phyloP scores from a whole-genome alignment of 2,888 invertebrate genomes.

The Acronicta leporina region DNA sequence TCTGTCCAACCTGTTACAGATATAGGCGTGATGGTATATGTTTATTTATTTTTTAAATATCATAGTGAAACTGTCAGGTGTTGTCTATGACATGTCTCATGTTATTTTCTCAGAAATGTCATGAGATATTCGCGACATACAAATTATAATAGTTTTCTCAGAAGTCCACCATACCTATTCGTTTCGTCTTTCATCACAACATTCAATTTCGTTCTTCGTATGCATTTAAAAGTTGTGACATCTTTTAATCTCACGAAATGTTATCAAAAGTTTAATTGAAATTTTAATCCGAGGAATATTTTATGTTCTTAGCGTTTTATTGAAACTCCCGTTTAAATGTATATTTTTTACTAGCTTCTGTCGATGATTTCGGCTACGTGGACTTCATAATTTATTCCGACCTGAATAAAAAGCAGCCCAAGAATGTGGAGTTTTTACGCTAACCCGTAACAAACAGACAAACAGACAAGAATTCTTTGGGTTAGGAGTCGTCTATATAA shows the following conservation, averaged over 20 bases:
- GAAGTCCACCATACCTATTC: constrained; percentile 19
- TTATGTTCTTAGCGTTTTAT: not conserved
- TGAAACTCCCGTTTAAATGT: not conserved
- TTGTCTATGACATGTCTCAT: not conserved
- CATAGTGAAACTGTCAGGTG: too few relatives aligned
- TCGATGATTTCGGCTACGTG: too few relatives aligned
- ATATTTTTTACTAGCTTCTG: too few relatives aligned
- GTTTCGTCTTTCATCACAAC: not conserved
- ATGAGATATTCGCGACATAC: constrained; percentile 28
- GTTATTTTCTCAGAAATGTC: constrained; percentile 9
- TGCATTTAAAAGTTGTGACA: constrained; percentile 15
- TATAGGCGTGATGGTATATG: too few relatives aligned
- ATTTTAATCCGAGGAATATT: not conserved
- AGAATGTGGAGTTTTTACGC: too few relatives aligned
- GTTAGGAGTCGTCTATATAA: too few relatives aligned
- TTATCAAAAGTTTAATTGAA: not conserved
- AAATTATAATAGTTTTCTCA: constrained; percentile 40
- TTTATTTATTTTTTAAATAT: too few relatives aligned
- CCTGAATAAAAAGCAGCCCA: too few relatives aligned
- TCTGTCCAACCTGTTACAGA: too few relatives aligned
- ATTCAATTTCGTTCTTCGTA: constrained; percentile 8
- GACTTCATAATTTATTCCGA: too few relatives aligned
- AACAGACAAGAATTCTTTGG: too few relatives aligned
- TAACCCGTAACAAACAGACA: too few relatives aligned
- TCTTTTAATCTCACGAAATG: not conserved